Evolutionary conservation across 2,113 vertebrate genomes (phyloP).

Genomic region (human (Homo sapiens)): DNA sequence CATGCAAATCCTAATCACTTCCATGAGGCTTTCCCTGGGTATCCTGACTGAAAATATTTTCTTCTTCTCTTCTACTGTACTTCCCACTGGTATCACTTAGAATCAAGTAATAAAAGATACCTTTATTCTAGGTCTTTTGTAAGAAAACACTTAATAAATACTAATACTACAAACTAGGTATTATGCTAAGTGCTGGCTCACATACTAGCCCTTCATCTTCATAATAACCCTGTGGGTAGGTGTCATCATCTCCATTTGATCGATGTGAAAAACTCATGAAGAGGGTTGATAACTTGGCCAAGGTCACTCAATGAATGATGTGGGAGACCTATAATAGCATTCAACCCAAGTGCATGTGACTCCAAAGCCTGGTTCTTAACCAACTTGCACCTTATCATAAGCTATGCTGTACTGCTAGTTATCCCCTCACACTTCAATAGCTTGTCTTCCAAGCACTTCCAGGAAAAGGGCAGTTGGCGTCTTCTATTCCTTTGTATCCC

Average conservation of each 20-base stretch:
- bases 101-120: neutral
- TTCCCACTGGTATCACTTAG: neutral
- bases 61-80: neutral
- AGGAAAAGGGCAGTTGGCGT: neutral
- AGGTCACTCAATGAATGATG: neutral
- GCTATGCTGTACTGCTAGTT: neutral
- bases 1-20: neutral
- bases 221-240: neutral
- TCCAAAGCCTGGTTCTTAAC: neutral
- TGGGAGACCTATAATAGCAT: neutral
- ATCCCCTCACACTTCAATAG: neutral
- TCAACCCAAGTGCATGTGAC: neutral
- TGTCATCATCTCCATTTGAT: neutral
- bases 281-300: neutral
- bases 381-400: neutral
- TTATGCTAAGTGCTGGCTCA: neutral
- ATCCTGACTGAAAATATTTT: neutral
- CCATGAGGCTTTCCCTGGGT: neutral
- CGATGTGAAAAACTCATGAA: neutral
- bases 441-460: neutral
- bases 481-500: neutral
- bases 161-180: neutral
- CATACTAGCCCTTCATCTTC: neutral
- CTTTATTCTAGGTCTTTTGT: neutral
- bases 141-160: conserved; percentile 13